Evolutionary conservation across 2,113 vertebrate species (phyloP).

Genomic region (Micromys minutus): DNA sequence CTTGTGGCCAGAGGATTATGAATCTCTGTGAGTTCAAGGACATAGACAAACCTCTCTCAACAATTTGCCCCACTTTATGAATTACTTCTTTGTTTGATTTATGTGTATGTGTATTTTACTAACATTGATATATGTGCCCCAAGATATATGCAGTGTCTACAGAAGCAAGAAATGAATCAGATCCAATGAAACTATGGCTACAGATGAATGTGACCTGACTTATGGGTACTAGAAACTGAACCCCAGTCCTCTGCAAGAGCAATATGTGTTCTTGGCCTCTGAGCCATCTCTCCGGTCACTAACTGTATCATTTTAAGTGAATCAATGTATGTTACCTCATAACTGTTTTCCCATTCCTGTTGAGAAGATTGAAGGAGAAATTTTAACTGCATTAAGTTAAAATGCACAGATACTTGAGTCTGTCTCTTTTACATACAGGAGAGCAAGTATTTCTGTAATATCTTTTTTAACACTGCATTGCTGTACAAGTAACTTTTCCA

Average conservation of each 20-base stretch:
- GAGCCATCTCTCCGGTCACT: neutral
- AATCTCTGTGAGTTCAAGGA: neutral
- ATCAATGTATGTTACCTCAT: neutral
- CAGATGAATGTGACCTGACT: neutral
- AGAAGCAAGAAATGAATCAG: neutral
- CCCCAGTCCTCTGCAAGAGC: neutral
- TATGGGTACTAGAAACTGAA: neutral
- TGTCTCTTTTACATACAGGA: neutral
- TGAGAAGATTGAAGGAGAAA: neutral
- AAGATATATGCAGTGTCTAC: no score
- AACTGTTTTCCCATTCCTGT: neutral
- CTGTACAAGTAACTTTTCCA: neutral
- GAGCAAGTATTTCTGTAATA: neutral
- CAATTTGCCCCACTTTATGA: no score
- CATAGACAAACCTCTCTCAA: neutral
- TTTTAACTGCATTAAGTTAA: neutral
- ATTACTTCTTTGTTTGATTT: neutral
- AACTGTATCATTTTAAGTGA: no score
- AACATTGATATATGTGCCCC: neutral
- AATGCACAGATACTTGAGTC: neutral
- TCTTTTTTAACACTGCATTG: neutral
- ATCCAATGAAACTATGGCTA: neutral
- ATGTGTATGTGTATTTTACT: neutral
- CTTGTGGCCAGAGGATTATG: neutral
- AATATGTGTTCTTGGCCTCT: neutral